These are phyloP conservation scores for Oenanthe melanoleuca DNA, from an alignment of 2,113 vertebrate genomes.

Conservation along the genomic window DNA sequence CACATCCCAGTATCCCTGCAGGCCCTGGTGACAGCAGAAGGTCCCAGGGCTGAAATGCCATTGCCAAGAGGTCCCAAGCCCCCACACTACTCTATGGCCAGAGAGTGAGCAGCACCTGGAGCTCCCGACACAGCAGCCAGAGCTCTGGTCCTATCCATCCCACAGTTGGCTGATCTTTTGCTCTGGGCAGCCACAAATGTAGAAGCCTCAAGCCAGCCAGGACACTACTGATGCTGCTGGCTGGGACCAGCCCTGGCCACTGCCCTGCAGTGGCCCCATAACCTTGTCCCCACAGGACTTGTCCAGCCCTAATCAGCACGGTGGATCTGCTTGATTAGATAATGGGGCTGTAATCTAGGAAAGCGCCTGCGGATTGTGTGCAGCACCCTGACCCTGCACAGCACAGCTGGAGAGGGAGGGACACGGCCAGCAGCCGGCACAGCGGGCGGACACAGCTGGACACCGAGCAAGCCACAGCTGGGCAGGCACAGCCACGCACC, in stretches of 20 bases:
- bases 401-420: conserved; percentile 52
- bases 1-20: accelerated
- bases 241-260: not conserved
- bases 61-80: accelerated
- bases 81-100: accelerated
- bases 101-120: not conserved
- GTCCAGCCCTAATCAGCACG: not conserved
- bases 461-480: accelerated
- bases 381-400: not conserved
- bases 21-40: not conserved
- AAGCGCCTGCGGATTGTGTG: not conserved
- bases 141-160: accelerated
- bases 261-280: not conserved
- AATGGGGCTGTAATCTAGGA: conserved; percentile 62
- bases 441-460: not conserved
- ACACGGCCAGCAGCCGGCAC: accelerated
- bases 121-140: accelerated
- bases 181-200: accelerated
- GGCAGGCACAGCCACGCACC: not conserved
- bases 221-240: not conserved
- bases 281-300: conserved; percentile 62
- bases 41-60: not conserved
- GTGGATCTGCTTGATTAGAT: conserved; percentile 46
- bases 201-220: not conserved
- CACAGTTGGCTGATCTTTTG: not conserved